Base-by-base conservation (phyloP, 2,113 vertebrate genomes). In the Notothenia rossii region DNA sequence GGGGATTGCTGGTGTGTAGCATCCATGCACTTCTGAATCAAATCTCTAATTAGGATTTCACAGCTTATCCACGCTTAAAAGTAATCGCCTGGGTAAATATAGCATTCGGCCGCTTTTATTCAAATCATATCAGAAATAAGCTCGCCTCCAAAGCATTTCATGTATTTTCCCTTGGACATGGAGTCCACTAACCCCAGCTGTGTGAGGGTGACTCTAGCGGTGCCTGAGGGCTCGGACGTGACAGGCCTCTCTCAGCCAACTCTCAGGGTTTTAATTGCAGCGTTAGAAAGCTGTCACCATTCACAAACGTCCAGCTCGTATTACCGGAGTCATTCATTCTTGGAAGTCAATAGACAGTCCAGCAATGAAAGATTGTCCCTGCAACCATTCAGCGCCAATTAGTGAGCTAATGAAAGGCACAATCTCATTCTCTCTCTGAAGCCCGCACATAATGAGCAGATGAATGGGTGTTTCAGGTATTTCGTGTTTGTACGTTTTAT, bases 301-400 rank as follows among this genome's bases (percentile, higher is more conserved):
- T 90, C 76, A 20, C 68, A 72, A 54, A 49, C 73, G n/a, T 85
- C 83, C 68, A 72, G 36, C 81, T 89, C 74, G 83, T 89, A 89
- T 92, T 89, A 88, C 88, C 74, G 63, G 84, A 75, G 68, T 85
- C 86, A 88, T 89, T 92, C 86, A 91, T 84, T 86, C 72, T 60
- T 79, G 40, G 65, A 85, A 81, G 79, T 88, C 89, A 89, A 77
- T 84, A 72, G 63, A 79, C 12, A 20, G 82, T 83, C 74, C 75
- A 56, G 61, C 75, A 69, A 48, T 54, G 49, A 75, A 76, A 69
- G 49, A 75, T 75, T 22, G 73, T 60, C 86, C 77, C 53, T 33
- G 82, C 69, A 79, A 86, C 56, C 80, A 68, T 92, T 88, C 78
- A 72, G 48, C 83, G 64, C 82, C 87, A 90, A 91, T 92, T 88